Evolutionary conservation across 2,113 vertebrate species (phyloP).

Genomic region (Tachysurus fulvidraco): DNA sequence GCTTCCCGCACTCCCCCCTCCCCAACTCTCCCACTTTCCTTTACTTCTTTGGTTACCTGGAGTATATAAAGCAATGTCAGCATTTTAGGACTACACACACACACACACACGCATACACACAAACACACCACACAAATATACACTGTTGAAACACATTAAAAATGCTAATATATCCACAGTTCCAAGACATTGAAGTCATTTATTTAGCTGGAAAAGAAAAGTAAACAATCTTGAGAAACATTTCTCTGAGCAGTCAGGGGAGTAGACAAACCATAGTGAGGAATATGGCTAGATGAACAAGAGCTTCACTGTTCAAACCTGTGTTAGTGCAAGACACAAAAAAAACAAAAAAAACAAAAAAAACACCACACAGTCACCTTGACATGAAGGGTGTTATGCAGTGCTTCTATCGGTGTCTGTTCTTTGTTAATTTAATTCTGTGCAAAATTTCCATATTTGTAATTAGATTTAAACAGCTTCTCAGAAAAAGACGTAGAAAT

Average conservation of each 20-base stretch:
- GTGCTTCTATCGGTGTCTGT: not conserved
- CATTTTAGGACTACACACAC: not conserved
- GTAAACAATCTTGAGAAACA: not conserved
- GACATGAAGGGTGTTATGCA: not conserved
- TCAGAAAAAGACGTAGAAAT: not conserved
- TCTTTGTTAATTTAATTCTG: not conserved
- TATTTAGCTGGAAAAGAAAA: not conserved
- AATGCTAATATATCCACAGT: not conserved
- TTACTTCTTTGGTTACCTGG: not conserved
- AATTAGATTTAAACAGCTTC: not conserved
- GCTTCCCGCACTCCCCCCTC: not conserved
- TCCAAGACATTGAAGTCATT: not conserved
- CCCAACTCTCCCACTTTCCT: not conserved
- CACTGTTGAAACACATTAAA: slow-evolving; percentile 1
- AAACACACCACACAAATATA: not conserved
- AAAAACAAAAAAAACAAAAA: not conserved
- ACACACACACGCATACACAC: not conserved
- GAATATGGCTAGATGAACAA: not conserved
- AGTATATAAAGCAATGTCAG: not conserved
- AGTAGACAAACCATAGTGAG: not conserved
- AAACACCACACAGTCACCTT: not conserved
- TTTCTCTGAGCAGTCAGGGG: not conserved
- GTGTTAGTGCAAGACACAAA: not conserved
- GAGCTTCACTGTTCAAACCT: not conserved
- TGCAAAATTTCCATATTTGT: not conserved